Evolutionary conservation across 2,113 vertebrate species (phyloP), one percentile per base, ranked within the genome.

Genomic region (Austrofundulus limnaeus): DNA sequence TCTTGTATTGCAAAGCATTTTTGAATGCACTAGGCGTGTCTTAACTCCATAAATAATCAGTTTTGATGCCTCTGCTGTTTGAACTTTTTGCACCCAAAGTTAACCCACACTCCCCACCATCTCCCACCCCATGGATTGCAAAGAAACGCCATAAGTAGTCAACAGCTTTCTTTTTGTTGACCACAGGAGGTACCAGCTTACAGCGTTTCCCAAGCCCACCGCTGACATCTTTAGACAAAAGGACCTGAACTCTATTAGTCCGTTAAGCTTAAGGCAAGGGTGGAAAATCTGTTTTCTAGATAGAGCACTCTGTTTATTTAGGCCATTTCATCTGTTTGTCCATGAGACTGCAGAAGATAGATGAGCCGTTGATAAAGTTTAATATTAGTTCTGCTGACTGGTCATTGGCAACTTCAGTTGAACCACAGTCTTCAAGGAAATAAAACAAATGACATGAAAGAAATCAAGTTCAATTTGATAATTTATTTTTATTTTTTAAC

Each of bases 211-310:
- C 64, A 39, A 64, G 57, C 71, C 70, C 75, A 54, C 70, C 64
- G 70, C 58, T 68, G 61, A 7, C n/a, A 75, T 80, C 57, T 72
- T 55, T 64, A 77, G 66, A 84, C 12, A 8, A 34, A 52, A 60
- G 45, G 56, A 70, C 66, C 78, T 72, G 66, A 72, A 70, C 69
- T 75, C 46, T 53, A 11, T 28, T 54, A 14, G 66, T 56, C 62
- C 58, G 66, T 21, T 15, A 31, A 16, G 19, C 72, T 75, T 56
- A 64, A 70, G 66, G 47, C 31, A 34, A 9, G 31, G 31, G 31
- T 34, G 31, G 31, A 34, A 28, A 7, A 28, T 3, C 28, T 7
- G 28, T 28, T 28, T 28, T 7, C 28, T 28, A 7, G 28, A 28
- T 7, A 28, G 28, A 28, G 3, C 28, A 28, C 28, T 28, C 28